Evolutionary conservation across 2,888 invertebrate species (phyloP).

Genomic region (Marasmarcha lunaedactyla): DNA sequence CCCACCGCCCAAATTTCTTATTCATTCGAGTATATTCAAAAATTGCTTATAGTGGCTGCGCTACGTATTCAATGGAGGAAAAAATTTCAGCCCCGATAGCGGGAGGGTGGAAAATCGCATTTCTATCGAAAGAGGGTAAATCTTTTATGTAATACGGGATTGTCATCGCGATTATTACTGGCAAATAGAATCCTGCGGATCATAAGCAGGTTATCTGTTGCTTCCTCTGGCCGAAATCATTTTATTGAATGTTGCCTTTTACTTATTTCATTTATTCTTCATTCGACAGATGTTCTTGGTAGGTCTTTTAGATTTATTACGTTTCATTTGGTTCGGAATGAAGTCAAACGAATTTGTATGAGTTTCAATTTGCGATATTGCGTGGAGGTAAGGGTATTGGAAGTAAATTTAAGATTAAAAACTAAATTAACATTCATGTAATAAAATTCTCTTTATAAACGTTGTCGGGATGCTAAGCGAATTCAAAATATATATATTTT

Average conservation of each 20-base stretch:
- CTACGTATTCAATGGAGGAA: constrained; percentile 54
- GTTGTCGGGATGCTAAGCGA: too few species aligned
- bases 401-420: too few species aligned
- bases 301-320: too few species aligned
- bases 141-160: constrained; percentile 71
- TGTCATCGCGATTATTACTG: constrained; percentile 71
- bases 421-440: too few species aligned
- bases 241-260: constrained; percentile 55
- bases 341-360: too few species aligned
- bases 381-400: too few species aligned
- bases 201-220: constrained; percentile 67
- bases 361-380: too few species aligned
- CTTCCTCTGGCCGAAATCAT: constrained; percentile 60
- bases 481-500: too few species aligned
- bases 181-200: constrained; percentile 69
- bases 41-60: constrained; percentile 48
- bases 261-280: constrained; percentile 19
- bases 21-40: constrained; percentile 63
- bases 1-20: constrained; percentile 52
- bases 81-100: constrained; percentile 61
- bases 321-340: too few species aligned
- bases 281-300: not conserved
- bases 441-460: too few species aligned
- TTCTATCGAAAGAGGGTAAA: constrained; percentile 68
- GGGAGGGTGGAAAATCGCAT: constrained; percentile 67